Evolutionary conservation across 1,140 invertebrate species (phyloP).

Genomic region (Lethrus apterus): DNA sequence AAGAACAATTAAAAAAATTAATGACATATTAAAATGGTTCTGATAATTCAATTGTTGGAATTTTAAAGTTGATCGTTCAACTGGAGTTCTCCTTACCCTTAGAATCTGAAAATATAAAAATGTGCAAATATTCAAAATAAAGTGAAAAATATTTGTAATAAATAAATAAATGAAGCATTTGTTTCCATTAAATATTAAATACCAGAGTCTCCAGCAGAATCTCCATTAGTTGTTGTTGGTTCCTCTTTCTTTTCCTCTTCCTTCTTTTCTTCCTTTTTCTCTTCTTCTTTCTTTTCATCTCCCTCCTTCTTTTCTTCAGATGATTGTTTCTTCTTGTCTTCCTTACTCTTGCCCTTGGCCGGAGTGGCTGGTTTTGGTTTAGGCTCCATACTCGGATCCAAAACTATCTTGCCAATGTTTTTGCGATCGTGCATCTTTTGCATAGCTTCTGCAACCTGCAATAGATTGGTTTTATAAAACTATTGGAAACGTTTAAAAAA

Average conservation of each 20-base stretch:
- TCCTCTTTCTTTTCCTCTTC: conserved; percentile 46
- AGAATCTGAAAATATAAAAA: conserved; percentile 40
- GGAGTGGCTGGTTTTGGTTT: conserved; percentile 71
- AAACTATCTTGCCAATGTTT: conserved; percentile 81
- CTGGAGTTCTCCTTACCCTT: conserved; percentile 47
- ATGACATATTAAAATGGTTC: too few species aligned
- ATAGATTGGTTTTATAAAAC: conserved; percentile 1
- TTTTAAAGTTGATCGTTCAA: too few species aligned
- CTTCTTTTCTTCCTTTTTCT: conserved; percentile 51
- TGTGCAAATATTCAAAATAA: too few species aligned
- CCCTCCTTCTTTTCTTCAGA: conserved; percentile 60
- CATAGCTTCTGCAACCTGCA: conserved; percentile 77
- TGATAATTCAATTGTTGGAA: too few species aligned
- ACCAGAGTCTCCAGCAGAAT: conserved; percentile 48
- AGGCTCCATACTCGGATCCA: conserved; percentile 71
- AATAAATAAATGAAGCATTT: too few species aligned
- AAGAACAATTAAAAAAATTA: too few species aligned
- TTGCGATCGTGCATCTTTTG: conserved; percentile 87
- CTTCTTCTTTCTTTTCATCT: conserved; percentile 53
- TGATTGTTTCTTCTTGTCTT: conserved; percentile 61
- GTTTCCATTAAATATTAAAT: too few species aligned
- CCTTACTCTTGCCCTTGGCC: conserved; percentile 60
- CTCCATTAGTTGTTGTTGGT: conserved; percentile 46
- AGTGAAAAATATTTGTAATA: too few species aligned
- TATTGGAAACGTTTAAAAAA: conserved; percentile 5